A percentile compares a stretch with the other conserved stretches of the same genome.
These are phyloP conservation scores for Oithona nana DNA, from an alignment of 2,888 invertebrate species.

Conservation along the genomic window DNA sequence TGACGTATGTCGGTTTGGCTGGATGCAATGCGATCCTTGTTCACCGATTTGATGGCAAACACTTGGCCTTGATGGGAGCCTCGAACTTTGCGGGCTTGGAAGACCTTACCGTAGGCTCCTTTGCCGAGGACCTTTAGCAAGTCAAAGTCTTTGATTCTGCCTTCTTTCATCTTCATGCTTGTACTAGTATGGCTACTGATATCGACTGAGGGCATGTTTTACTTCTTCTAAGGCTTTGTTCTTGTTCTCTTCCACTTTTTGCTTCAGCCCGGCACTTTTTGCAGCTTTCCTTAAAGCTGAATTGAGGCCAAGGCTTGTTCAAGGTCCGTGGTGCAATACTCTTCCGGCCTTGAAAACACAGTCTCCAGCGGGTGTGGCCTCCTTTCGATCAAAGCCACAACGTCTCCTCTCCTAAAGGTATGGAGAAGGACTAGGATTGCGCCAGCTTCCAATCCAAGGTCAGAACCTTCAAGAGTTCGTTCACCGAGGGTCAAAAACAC, in stretches of 20 bases:
- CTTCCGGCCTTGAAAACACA: too few relatives aligned
- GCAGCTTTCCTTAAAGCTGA: background rate
- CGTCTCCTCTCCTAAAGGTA: background rate
- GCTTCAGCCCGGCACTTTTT: background rate
- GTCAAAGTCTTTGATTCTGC: background rate
- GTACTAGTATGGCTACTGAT: background rate
- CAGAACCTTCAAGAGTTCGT: background rate
- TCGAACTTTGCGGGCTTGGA: background rate
- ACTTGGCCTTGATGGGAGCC: background rate
- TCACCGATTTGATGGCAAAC: slow-evolving; percentile 8
- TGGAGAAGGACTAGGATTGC: background rate
- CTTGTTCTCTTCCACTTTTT: background rate
- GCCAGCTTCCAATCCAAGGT: background rate
- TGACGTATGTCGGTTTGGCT: slow-evolving; percentile 1
- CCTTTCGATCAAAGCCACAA: background rate
- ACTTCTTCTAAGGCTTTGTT: too few relatives aligned
- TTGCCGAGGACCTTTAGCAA: slow-evolving; percentile 8
- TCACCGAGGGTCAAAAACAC: background rate
- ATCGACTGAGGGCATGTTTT: background rate
- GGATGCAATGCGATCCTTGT: background rate
- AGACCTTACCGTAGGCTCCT: slow-evolving; percentile 10
- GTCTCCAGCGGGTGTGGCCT: too few relatives aligned
- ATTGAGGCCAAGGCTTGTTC: background rate
- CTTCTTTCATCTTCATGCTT: background rate
- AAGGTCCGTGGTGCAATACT: background rate